Evolutionary conservation across 2,888 invertebrate species (phyloP).

Genomic region (Polymixis lichenea): DNA sequence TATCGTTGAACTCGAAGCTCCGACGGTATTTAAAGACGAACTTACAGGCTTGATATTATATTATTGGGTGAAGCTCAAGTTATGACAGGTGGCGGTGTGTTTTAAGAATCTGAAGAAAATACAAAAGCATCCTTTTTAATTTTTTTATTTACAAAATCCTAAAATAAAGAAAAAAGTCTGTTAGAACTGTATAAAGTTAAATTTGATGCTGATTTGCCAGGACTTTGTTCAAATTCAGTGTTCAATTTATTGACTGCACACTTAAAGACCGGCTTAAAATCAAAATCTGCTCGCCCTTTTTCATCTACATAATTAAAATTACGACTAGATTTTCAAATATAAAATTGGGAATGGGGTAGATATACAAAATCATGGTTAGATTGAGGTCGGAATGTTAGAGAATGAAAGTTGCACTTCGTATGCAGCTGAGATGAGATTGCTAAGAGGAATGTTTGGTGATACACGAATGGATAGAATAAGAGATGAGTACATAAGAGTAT

Average conservation of each 20-base stretch:
- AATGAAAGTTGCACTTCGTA: no score
- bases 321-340: neutral
- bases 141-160: neutral
- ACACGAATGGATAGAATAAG: no score
- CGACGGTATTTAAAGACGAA: conserved; percentile 65
- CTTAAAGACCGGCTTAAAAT: neutral
- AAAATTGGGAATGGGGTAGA: neutral
- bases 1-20: conserved; percentile 67
- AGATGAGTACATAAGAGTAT: no score
- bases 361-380: no score
- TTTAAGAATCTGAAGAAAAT: neutral
- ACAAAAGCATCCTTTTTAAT: neutral
- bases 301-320: neutral
- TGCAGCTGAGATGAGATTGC: no score
- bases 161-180: neutral
- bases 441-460: no score
- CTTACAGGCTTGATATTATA: conserved; percentile 55
- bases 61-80: conserved; percentile 12
- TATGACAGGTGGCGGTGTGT: neutral
- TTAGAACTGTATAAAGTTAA: neutral
- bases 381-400: no score
- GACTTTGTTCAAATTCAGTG: neutral
- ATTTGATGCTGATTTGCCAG: neutral
- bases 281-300: neutral
- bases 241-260: neutral